Percentiles rank a stretch among this genome's conserved stretches.
Evolutionary conservation across 2,888 invertebrate genomes (phyloP).

Genomic region (Leucophenga maculata): DNA sequence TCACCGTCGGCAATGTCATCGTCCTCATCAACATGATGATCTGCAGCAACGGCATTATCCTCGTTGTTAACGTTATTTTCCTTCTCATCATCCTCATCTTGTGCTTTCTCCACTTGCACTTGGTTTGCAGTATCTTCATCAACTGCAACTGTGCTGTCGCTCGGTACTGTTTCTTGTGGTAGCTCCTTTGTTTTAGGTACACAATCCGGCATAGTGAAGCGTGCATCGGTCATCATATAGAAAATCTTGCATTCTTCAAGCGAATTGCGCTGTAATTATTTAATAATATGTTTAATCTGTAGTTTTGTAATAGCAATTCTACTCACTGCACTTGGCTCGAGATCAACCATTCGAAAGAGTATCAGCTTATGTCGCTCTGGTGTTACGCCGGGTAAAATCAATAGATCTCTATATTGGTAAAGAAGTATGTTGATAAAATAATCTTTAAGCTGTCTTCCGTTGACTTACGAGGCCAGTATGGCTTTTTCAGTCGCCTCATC

Average conservation of each 20-base stretch:
- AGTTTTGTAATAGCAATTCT: neutral
- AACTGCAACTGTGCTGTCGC: too few species aligned
- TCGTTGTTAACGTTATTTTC: neutral
- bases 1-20: conserved; percentile 77
- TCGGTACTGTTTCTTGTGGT: neutral
- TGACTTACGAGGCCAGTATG: conserved; percentile 50
- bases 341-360: conserved; percentile 55
- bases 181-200: neutral
- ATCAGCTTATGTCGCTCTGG: conserved; percentile 59
- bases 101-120: neutral
- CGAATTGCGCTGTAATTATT: conserved; percentile 51
- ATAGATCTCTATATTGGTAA: conserved; percentile 53
- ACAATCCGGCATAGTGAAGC: conserved; percentile 49
- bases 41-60: neutral
- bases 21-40: neutral
- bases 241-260: conserved; percentile 61
- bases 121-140: too few species aligned
- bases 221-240: conserved; percentile 60
- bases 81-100: neutral
- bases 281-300: neutral
- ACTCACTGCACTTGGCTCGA: conserved; percentile 59
- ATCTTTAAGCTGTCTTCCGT: neutral
- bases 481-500: conserved; percentile 54
- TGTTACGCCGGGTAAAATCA: conserved; percentile 62
- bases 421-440: neutral